phyloP scores from a whole-genome alignment of 2,113 vertebrate species.

The Amazona vittata region DNA sequence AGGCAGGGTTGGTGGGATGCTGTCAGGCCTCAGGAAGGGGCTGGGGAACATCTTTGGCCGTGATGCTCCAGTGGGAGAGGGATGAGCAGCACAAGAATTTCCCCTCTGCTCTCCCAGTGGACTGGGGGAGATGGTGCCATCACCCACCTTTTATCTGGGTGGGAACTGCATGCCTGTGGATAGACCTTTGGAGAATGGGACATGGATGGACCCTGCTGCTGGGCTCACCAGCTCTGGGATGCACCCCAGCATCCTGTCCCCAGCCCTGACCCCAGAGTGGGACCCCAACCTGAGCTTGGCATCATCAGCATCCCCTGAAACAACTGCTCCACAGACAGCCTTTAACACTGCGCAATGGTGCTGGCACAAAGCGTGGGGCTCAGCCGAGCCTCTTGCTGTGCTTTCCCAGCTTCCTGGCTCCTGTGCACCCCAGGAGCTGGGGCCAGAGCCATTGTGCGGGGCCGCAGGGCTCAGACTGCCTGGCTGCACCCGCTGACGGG shows the following conservation, averaged over 20 bases:
- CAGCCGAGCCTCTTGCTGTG: background rate
- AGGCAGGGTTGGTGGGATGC: background rate
- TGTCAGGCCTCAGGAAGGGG: background rate
- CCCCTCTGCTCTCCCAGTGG: background rate
- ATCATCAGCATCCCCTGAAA: background rate
- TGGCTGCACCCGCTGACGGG: background rate
- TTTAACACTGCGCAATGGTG: fast-evolving
- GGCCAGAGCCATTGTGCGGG: background rate
- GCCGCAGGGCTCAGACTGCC: background rate
- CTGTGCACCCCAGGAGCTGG: fast-evolving
- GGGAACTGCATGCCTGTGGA: background rate
- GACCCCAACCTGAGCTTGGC: background rate
- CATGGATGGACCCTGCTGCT: fast-evolving
- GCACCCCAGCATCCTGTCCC: background rate
- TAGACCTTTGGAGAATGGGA: background rate
- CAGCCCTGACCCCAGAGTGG: fast-evolving
- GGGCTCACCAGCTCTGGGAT: fast-evolving
- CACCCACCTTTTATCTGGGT: background rate
- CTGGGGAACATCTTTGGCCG: background rate
- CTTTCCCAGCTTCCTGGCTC: background rate
- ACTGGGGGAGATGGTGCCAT: background rate
- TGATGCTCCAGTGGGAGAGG: background rate
- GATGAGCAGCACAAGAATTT: background rate
- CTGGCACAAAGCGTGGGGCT: fast-evolving
- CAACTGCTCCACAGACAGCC: background rate